Base-by-base conservation (phyloP, 2,888 invertebrate genomes). In the Eudemis profundana region DNA sequence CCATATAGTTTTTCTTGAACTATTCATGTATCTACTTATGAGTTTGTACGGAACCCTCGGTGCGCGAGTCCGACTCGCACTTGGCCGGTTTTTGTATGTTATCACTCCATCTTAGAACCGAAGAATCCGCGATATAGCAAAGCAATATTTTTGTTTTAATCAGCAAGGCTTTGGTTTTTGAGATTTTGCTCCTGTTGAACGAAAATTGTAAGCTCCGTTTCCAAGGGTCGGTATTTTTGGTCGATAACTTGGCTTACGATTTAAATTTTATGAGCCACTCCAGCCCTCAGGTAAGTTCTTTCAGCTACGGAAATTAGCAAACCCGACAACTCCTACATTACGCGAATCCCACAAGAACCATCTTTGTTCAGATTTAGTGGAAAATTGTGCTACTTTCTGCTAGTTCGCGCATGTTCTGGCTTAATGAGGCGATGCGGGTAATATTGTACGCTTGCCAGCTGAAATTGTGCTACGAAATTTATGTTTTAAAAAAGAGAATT, bases 371-470 rank as follows among this genome's bases (percentile, higher is more conserved):
- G 19, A 40, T 49, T 60, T 49, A 10, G 19, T 10, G 29, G 40
- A n/a, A 19, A 29, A 15, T 44, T 8, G 44, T 44, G 19, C 21
- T 44, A 12, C 23, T 53, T 53, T 40, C 40, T 53, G 38, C 10
- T 23, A 38, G 23, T 53, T 19, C 17, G 7, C 12, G 47, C 27
- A 7, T 36, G 5, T 50, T 50, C 5, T 33, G 38, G 12, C 4
- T 40, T 40, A 40, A 40, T 40, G 38, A 40, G 10, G 10, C 23
- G 23, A 40, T 3, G 8, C 10, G 38, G 15, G 38, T 21, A 23
- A 23, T 53, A 40, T 23, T 53, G 40, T 40, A 10, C 38, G 8
- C 21, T 53, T 53, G 53, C 53, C 53, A 40, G 14, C 7, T 40
- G 23, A 23, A 53, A 53, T 23, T n/a, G 19, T 42, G 10, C 3